Evolutionary conservation across 1,140 invertebrate genomes (phyloP).

Genomic region (Parasteatoda tepidariorum): DNA sequence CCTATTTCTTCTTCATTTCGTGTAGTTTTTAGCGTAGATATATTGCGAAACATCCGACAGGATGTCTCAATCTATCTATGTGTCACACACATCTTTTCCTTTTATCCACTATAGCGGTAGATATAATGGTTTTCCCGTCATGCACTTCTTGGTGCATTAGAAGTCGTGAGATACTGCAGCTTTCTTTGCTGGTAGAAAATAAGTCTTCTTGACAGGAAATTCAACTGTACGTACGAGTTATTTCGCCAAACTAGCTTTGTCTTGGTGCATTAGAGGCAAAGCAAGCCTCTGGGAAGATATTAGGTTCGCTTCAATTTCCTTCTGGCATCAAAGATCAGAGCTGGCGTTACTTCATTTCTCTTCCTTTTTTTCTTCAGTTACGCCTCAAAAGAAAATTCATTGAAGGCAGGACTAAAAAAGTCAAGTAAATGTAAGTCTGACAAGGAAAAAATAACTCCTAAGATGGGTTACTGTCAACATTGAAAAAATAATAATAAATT

Average conservation of each 20-base stretch:
- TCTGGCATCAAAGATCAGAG: no score
- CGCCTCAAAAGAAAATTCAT: no score
- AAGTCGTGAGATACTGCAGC: background rate
- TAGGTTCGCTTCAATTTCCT: background rate
- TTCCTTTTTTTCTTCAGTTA: no score
- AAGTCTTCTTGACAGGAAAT: background rate
- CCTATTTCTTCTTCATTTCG: background rate
- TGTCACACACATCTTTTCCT: background rate
- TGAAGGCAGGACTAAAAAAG: no score
- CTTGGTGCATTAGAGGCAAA: background rate
- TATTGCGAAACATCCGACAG: background rate
- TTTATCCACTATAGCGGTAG: background rate
- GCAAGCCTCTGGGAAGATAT: background rate
- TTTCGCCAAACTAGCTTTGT: background rate
- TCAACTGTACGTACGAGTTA: background rate
- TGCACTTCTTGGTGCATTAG: background rate
- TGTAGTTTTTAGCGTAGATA: background rate
- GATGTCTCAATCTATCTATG: background rate
- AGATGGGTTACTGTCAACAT: no score
- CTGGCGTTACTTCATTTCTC: no score
- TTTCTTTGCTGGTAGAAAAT: background rate
- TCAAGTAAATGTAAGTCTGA: no score
- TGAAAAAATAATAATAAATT: no score
- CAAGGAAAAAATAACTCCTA: no score
- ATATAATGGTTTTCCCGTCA: background rate